Conservation (phyloP, 1,140 invertebrate genomes). For the Manduca sexta region DNA sequence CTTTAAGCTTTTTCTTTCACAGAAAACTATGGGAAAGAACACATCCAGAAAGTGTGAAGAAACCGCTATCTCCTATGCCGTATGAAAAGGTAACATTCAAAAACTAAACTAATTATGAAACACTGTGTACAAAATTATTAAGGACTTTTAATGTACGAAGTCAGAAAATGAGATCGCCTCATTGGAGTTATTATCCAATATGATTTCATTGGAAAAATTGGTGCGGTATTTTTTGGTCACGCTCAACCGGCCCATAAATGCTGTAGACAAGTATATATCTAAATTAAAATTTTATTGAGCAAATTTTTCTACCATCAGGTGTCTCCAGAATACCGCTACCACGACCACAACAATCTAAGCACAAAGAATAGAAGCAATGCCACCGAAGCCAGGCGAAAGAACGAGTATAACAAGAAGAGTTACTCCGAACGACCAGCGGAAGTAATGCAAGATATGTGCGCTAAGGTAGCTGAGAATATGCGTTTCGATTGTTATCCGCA, state of each 20-base stretch:
- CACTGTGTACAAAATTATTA: too few relatives aligned
- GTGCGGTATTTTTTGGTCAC: too few relatives aligned
- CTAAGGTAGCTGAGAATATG: constrained; percentile 53
- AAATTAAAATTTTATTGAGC: too few relatives aligned
- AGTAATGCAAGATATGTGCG: constrained; percentile 40
- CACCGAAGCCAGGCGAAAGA: constrained; percentile 40
- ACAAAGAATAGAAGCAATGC: constrained; percentile 64
- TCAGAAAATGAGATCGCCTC: too few relatives aligned
- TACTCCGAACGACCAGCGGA: constrained; percentile 37
- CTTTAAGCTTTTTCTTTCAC: too few relatives aligned
- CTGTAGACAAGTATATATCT: too few relatives aligned
- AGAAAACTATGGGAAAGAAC: constrained; percentile 65
- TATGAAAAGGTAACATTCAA: constrained; percentile 63
- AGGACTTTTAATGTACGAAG: too few relatives aligned
- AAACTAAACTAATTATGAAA: too few relatives aligned
- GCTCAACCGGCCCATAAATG: too few relatives aligned
- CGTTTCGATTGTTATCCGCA: constrained; percentile 88
- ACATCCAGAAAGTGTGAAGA: constrained; percentile 58
- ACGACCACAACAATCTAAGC: constrained; percentile 70
- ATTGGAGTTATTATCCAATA: too few relatives aligned
- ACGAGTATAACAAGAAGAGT: constrained; percentile 49
- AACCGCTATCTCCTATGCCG: constrained; percentile 32
- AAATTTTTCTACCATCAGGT: constrained; percentile 14
- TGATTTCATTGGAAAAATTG: too few relatives aligned
- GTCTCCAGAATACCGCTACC: constrained; percentile 59